Evolutionary conservation across 2,113 vertebrate species (phyloP), one percentile per base, ranked within the genome.

Genomic region (Eulemur rufifrons): DNA sequence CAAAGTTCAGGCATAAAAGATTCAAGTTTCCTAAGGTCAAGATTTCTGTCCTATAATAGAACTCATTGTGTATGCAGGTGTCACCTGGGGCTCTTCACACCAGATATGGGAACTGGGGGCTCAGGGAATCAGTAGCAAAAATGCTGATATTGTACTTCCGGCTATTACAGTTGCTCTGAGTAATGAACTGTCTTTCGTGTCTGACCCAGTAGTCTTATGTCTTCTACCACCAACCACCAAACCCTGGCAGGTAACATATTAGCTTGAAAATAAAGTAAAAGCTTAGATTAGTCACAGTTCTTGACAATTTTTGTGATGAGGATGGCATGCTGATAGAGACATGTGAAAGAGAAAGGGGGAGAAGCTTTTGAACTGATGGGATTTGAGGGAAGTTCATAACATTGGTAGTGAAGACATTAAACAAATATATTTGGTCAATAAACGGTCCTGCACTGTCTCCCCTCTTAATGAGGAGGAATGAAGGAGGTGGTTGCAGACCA

Each of bases 181-280:
- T 50, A 73, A 69, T 91, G 61, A 66, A 76, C 52, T 64, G 1
- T 64, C 54, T 54, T 91, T 92, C 37, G 27, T 83, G 34, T 95
- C 61, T 95, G 56, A 71, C 14, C 34, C 32, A 77, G 8, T 15
- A 86, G 37, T 17, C 18, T 91, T 37, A 50, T 45, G 15, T 77
- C 64, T 52, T 90, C 37, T 74, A 54, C 42, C 32, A 90, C 4
- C 9, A 63, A 50, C 39, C 56, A 85, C 78, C 63, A 85, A 91
- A 84, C 39, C 78, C 37, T 74, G 18, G 34, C 15, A 86, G n/a
- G 15, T 85, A 91, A 91, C 11, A 92, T 7, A 78, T 23, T 34
- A 85, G 63, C 83, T 42, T 94, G 52, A 95, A 95, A 89, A 27
- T 83, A 78, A 66, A 14, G 29, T 74, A 37, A 85, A 84, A 50